A percentile compares a stretch with the other conserved stretches of the same genome.
Evolutionary conservation across 2,113 vertebrate genomes (phyloP).

Genomic region (Felis chaus): DNA sequence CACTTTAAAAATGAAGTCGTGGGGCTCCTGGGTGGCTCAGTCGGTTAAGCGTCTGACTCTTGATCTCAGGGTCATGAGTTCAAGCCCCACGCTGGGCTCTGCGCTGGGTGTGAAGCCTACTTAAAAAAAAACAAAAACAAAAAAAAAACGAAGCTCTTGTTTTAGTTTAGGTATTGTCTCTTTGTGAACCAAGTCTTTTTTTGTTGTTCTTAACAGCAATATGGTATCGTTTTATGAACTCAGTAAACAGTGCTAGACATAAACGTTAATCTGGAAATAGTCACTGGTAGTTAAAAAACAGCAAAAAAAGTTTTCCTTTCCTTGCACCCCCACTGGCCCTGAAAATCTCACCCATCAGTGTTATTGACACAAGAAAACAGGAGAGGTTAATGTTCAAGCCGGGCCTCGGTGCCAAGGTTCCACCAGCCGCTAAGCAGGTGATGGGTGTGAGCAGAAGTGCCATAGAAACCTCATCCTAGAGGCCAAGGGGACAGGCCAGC

Average conservation of each 20-base stretch:
- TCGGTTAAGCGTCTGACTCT: too few relatives aligned
- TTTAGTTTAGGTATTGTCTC: background rate
- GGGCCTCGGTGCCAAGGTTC: background rate
- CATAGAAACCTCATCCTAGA: background rate
- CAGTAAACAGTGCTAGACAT: background rate
- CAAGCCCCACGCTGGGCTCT: too few relatives aligned
- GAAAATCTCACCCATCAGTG: background rate
- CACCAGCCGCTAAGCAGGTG: background rate
- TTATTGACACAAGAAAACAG: background rate
- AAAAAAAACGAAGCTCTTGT: too few relatives aligned
- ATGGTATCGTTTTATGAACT: background rate
- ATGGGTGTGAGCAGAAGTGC: rapidly evolving
- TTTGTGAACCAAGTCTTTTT: background rate
- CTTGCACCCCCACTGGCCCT: background rate
- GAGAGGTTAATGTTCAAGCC: background rate
- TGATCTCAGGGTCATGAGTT: too few relatives aligned
- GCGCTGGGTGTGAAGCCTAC: too few relatives aligned
- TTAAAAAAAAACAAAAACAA: too few relatives aligned
- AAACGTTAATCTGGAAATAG: background rate
- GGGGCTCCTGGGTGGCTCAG: too few relatives aligned
- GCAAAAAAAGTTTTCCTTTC: background rate
- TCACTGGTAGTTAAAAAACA: background rate
- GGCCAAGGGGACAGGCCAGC: background rate
- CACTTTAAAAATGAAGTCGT: background rate
- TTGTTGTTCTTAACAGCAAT: background rate